Evolutionary conservation across 2,113 vertebrate genomes (phyloP).

Genomic region (Clupea harengus): DNA sequence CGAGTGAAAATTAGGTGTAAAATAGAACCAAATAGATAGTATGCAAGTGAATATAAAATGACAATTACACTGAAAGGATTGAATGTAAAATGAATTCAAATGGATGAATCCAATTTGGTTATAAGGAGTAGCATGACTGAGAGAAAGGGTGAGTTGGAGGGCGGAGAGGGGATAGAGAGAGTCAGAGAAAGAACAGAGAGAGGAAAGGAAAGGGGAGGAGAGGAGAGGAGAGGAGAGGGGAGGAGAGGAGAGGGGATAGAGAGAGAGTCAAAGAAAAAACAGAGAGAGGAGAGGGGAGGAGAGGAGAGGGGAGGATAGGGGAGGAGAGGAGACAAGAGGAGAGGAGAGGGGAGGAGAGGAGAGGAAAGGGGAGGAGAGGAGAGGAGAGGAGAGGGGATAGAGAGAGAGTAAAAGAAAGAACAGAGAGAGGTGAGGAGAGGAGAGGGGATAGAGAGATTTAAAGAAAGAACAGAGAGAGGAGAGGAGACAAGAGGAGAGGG

Average conservation of each 20-base stretch:
- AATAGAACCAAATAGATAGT: not conserved
- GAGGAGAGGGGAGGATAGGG: too few relatives aligned
- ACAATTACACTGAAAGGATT: not conserved
- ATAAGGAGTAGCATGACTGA: not conserved
- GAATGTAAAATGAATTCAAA: not conserved
- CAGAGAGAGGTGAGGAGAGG: too few relatives aligned
- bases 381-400: too few relatives aligned
- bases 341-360: too few relatives aligned
- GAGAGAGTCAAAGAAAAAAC: not conserved
- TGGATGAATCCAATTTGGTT: not conserved
- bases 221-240: not conserved
- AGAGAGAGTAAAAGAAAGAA: too few relatives aligned
- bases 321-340: too few relatives aligned
- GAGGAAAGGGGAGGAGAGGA: too few relatives aligned
- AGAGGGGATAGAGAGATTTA: slow-evolving; percentile 37
- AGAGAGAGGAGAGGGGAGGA: not conserved
- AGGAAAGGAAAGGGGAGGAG: not conserved
- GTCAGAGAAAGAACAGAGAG: slow-evolving; percentile 20
- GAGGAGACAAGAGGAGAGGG: not conserved
- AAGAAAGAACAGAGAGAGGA: not conserved
- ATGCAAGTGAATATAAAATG: not conserved
- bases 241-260: not conserved
- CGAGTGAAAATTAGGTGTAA: not conserved
- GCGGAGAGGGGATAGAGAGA: slow-evolving; percentile 19
- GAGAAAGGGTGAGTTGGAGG: not conserved